Conservation (phyloP, 2,797 vertebrate genomes). For the Masticophis lateralis region DNA sequence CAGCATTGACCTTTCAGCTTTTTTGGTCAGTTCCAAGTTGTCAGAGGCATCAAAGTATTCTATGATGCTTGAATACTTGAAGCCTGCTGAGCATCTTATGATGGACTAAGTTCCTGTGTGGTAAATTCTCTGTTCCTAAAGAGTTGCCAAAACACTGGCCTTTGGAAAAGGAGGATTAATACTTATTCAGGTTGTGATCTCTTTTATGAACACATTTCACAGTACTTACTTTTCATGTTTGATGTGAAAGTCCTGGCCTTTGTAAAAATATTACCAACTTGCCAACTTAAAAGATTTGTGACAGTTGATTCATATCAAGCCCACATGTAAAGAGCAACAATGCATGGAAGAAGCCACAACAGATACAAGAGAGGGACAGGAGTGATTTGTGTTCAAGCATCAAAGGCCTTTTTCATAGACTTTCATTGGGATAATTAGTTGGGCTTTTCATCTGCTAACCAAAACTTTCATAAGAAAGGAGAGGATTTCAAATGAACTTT, state of each 20-base stretch:
- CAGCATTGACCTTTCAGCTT: constrained; percentile 12
- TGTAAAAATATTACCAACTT: not conserved
- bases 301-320: not conserved
- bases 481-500: constrained; percentile 44
- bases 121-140: constrained; percentile 6
- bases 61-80: not conserved
- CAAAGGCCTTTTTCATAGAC: constrained; percentile 5
- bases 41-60: not conserved
- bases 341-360: not conserved
- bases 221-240: not conserved
- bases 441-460: constrained; percentile 28
- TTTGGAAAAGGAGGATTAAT: constrained; percentile 10
- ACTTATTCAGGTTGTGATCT: not conserved
- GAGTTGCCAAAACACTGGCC: not conserved
- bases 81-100: constrained; percentile 14
- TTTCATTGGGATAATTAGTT: constrained; percentile 30
- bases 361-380: not conserved
- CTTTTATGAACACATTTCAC: not conserved
- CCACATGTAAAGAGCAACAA: not conserved
- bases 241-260: not conserved
- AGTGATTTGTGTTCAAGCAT: not conserved
- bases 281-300: not conserved
- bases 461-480: constrained; percentile 19
- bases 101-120: not conserved
- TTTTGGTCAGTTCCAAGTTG: not conserved